Conservation (phyloP, 2,113 vertebrate genomes). For the Pelecanus crispus region DNA sequence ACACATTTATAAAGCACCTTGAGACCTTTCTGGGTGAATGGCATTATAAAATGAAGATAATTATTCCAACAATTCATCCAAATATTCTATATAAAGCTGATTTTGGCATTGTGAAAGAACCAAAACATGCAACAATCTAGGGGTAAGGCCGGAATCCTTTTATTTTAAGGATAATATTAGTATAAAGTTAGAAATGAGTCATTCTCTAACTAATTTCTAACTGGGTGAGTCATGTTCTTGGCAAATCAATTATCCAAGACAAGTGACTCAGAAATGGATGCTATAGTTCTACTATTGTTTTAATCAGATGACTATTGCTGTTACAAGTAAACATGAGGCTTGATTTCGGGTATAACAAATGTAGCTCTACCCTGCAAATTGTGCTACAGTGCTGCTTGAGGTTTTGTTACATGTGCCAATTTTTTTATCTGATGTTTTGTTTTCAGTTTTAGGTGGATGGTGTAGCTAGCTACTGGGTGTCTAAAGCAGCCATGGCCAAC, state of each 20-base stretch:
- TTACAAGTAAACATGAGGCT: neutral
- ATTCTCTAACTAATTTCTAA: neutral
- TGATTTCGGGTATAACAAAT: neutral
- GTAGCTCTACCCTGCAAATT: neutral
- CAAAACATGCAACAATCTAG: neutral
- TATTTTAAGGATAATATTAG: neutral
- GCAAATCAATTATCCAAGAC: neutral
- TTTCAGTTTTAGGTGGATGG: conserved; percentile 67
- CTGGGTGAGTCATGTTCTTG: neutral
- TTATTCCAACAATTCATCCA: neutral
- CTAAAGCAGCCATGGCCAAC: conserved; percentile 69
- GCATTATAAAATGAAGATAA: neutral
- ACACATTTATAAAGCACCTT: neutral
- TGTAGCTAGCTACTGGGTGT: conserved; percentile 67
- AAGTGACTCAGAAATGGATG: conserved; percentile 1
- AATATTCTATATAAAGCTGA: neutral
- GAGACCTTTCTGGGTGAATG: neutral
- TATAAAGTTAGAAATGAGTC: conserved; percentile 6
- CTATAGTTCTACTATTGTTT: neutral
- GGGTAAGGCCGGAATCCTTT: neutral
- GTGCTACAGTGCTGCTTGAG: neutral
- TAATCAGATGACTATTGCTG: neutral
- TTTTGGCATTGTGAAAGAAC: neutral
- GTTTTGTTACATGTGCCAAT: neutral
- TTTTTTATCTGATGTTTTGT: neutral